Percentiles rank a stretch among this genome's conserved stretches.
Conservation (phyloP, 2,888 invertebrate species). For the Laspeyria flexula region DNA sequence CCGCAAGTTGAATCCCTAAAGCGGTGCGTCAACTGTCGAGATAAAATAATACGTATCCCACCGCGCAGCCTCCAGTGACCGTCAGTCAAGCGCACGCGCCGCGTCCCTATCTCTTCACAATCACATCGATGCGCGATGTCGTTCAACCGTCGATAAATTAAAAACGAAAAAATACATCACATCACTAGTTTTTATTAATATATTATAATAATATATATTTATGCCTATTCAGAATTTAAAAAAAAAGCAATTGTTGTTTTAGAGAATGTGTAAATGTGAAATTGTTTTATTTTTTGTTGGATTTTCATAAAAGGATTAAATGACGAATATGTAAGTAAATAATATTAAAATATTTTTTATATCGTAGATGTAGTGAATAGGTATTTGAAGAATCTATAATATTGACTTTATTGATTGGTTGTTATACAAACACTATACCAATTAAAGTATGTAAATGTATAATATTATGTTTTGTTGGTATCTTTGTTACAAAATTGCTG, state of each 20-base stretch:
- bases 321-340: constrained; percentile 43
- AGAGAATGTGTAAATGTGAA: constrained; percentile 34
- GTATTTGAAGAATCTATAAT: no score
- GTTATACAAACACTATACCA: no score
- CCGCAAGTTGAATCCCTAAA: constrained; percentile 39
- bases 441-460: no score
- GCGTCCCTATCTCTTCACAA: constrained; percentile 39
- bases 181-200: constrained; percentile 43
- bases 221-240: background rate
- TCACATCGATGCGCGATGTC: constrained; percentile 29
- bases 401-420: no score
- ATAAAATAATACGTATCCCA: constrained; percentile 62
- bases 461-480: no score
- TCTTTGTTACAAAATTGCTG: no score
- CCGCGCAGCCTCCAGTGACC: constrained; percentile 60
- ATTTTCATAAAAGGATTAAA: constrained; percentile 32
- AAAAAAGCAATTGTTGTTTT: constrained; percentile 5
- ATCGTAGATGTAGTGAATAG: no score
- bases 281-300: constrained; percentile 15
- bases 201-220: background rate
- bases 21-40: constrained; percentile 43
- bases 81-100: constrained; percentile 50
- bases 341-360: background rate
- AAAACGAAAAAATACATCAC: constrained; percentile 47
- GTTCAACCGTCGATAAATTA: constrained; percentile 48